Conservation (phyloP, 1,140 invertebrate genomes). For the Papilio helenus region DNA sequence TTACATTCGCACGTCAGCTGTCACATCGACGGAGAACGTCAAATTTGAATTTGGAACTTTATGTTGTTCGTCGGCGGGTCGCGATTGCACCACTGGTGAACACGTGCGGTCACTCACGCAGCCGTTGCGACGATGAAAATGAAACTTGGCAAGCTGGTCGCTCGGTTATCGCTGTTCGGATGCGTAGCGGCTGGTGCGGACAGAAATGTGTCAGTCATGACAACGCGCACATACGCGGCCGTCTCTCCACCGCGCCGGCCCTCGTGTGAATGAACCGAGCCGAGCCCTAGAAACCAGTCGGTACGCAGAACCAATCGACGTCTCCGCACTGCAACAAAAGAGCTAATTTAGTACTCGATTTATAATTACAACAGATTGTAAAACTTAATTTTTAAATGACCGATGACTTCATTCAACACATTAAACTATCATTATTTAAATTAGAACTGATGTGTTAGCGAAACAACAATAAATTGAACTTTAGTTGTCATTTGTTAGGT, state of each 20-base stretch:
- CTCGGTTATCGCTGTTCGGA: constrained; percentile 65
- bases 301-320: constrained; percentile 44
- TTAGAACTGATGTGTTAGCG: background rate
- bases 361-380: constrained; percentile 27
- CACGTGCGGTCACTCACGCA: constrained; percentile 68
- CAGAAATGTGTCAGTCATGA: constrained; percentile 66
- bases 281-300: constrained; percentile 31
- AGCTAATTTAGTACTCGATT: constrained; percentile 42
- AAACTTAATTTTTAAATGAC: constrained; percentile 10
- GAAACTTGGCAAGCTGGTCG: constrained; percentile 68
- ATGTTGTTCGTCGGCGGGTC: constrained; percentile 43
- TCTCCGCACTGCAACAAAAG: constrained; percentile 63
- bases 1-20: constrained; percentile 53
- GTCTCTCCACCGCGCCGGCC: constrained; percentile 42
- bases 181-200: constrained; percentile 53
- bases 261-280: constrained; percentile 60
- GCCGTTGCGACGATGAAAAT: constrained; percentile 66
- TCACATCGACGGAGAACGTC: constrained; percentile 56
- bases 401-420: constrained; percentile 7
- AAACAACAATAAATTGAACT: background rate
- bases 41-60: constrained; percentile 57
- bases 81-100: constrained; percentile 53
- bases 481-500: background rate
- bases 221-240: constrained; percentile 59
- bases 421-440: background rate